phyloP scores from a whole-genome alignment of 1,140 invertebrate genomes.

The Pseudoatta argentina region DNA sequence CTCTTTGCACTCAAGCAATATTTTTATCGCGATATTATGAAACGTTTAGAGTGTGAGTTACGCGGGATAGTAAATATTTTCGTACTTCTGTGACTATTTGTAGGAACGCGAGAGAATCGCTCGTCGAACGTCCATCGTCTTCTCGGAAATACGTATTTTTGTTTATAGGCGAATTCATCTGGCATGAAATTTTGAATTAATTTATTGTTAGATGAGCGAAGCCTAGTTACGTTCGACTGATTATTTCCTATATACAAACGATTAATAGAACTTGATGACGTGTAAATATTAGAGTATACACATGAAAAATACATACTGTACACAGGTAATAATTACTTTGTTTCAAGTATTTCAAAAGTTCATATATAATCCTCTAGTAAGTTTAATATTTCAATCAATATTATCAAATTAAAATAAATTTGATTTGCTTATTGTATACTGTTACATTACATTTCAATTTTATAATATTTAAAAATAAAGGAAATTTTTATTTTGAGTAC shows the following conservation, averaged over 20 bases:
- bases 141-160: not conserved
- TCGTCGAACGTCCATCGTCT: not conserved
- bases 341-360: too few relatives aligned
- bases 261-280: not conserved
- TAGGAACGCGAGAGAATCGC: not conserved
- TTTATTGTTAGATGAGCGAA: not conserved
- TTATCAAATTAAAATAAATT: too few relatives aligned
- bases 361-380: too few relatives aligned
- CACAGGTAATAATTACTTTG: too few relatives aligned
- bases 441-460: too few relatives aligned
- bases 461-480: too few relatives aligned
- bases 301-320: too few relatives aligned
- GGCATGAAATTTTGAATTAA: not conserved
- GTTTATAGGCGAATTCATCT: not conserved
- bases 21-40: constrained; percentile 29
- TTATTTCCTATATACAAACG: not conserved
- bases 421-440: too few relatives aligned
- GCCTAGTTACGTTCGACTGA: too few relatives aligned
- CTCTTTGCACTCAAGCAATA: not conserved
- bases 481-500: too few relatives aligned
- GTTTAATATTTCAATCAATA: too few relatives aligned
- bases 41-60: not conserved
- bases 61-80: constrained; percentile 29
- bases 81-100: not conserved
- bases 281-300: not conserved